Percentiles rank a stretch among this genome's conserved stretches.
These are phyloP conservation scores for Ophion slaviceki DNA, from an alignment of 2,888 invertebrate species.

Conservation along the genomic window DNA sequence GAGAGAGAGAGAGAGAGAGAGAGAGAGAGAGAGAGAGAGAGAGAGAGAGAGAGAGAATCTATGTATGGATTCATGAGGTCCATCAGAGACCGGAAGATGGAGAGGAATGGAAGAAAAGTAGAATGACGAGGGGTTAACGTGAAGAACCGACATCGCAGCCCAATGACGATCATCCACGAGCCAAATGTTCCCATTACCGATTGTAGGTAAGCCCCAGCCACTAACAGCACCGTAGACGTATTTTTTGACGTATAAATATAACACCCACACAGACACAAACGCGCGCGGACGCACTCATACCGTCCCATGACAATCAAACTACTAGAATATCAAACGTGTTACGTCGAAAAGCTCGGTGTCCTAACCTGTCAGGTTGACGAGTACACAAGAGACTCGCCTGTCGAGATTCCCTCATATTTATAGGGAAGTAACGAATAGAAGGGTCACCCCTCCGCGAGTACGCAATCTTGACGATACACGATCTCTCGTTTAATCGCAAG, in stretches of 20 bases:
- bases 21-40: constrained; percentile 1
- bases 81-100: constrained; percentile 31
- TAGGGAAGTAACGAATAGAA: neutral
- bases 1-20: constrained; percentile 7
- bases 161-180: constrained; percentile 13
- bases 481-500: constrained; percentile 10
- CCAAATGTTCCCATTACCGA: constrained; percentile 22
- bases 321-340: too few relatives aligned
- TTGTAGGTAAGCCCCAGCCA: neutral
- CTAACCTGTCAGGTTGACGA: constrained; percentile 23
- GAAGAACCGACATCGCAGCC: neutral
- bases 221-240: neutral
- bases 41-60: neutral
- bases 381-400: neutral
- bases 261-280: too few relatives aligned
- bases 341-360: neutral
- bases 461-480: neutral
- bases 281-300: too few relatives aligned
- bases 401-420: neutral
- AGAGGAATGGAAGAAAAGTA: constrained; percentile 18
- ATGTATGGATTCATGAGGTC: constrained; percentile 18
- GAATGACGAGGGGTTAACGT: constrained; percentile 8
- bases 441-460: neutral
- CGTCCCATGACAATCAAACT: too few relatives aligned
- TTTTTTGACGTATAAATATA: too few relatives aligned